Conservation (phyloP, 2,113 vertebrate species). For the Nyctereutes procyonoides region DNA sequence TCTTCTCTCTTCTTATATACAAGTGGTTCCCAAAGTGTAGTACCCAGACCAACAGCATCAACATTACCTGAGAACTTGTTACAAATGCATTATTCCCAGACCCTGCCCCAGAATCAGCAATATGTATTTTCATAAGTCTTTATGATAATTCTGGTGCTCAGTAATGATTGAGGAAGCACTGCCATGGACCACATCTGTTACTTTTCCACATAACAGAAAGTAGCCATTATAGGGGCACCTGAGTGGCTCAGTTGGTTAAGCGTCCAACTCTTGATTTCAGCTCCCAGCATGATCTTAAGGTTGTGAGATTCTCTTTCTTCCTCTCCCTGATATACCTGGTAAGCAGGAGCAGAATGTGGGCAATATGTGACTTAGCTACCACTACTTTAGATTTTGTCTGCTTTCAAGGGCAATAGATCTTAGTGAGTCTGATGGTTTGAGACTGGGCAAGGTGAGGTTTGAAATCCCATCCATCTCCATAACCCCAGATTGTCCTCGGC, state of each 20-base stretch:
- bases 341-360: too few relatives aligned
- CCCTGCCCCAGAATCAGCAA: not conserved
- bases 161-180: not conserved
- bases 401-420: not conserved
- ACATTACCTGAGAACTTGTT: not conserved
- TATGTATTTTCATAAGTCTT: not conserved
- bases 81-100: not conserved
- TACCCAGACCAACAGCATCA: not conserved
- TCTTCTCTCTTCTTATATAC: not conserved
- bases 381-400: not conserved
- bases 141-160: not conserved
- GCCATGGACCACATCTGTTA: not conserved
- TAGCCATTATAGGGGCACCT: not conserved
- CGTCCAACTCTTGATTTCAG: not conserved
- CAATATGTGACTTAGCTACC: not conserved
- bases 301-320: not conserved
- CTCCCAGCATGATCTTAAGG: not conserved
- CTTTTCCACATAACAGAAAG: not conserved
- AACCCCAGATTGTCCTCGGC: not conserved
- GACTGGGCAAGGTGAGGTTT: not conserved
- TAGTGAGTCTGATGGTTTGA: not conserved
- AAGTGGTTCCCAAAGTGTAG: not conserved
- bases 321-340: not conserved
- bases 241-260: not conserved
- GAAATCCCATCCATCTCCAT: not conserved